A percentile compares a stretch with the other conserved stretches of the same genome.
phyloP scores from a whole-genome alignment of 2,888 invertebrate genomes.

The Tetrapedia diversipes region DNA sequence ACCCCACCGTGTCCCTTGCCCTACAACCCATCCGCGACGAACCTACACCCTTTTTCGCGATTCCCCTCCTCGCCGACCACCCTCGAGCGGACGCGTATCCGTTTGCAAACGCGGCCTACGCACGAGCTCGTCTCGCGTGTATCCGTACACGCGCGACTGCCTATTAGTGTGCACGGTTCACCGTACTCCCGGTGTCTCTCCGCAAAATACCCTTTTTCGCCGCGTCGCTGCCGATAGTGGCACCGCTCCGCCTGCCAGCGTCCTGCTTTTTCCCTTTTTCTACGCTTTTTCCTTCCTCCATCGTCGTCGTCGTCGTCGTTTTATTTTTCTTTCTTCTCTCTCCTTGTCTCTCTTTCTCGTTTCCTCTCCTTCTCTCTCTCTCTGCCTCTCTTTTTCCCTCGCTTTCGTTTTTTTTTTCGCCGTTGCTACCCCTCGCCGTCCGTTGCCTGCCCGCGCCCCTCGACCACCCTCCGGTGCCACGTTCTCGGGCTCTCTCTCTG shows the following conservation, averaged over 20 bases:
- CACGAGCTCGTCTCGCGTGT: constrained; percentile 41
- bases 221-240: constrained; percentile 60
- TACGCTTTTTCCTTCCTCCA: constrained; percentile 67
- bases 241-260: constrained; percentile 49
- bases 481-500: constrained; percentile 75
- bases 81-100: constrained; percentile 50
- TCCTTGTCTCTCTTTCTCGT: background rate
- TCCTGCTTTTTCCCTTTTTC: constrained; percentile 69
- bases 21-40: constrained; percentile 65
- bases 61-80: constrained; percentile 58
- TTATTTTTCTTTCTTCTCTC: background rate
- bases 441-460: constrained; percentile 45
- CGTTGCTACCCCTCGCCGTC: constrained; percentile 49
- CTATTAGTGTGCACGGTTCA: constrained; percentile 55
- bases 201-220: constrained; percentile 60
- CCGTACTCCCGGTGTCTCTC: constrained; percentile 47
- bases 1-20: constrained; percentile 48
- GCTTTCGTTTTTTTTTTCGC: constrained; percentile 58
- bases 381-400: constrained; percentile 24
- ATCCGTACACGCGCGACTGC: constrained; percentile 43
- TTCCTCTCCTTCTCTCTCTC: background rate
- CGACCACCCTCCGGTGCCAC: constrained; percentile 63
- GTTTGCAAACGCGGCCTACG: constrained; percentile 56
- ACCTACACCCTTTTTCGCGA: constrained; percentile 72
- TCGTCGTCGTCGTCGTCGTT: background rate